These are phyloP conservation scores for Pseudochromis fuscus DNA, from an alignment of 2,797 vertebrate genomes.

Conservation along the genomic window DNA sequence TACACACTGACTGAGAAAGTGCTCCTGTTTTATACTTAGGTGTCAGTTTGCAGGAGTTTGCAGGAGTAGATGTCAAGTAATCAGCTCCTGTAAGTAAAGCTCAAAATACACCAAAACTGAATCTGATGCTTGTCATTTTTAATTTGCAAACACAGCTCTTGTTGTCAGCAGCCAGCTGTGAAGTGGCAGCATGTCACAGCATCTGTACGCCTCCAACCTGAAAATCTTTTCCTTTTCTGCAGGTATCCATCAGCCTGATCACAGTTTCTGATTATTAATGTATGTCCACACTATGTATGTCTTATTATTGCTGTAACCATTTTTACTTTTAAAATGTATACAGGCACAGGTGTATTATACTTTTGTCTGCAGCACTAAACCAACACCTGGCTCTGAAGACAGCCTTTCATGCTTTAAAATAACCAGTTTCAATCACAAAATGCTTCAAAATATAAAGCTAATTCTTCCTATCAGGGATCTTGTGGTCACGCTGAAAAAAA, in stretches of 20 bases:
- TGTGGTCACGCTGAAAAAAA: no score
- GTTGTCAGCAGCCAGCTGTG: slow-evolving; percentile 33
- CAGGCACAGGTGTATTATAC: no score
- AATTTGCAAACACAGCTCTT: slow-evolving; percentile 7
- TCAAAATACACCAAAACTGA: slow-evolving; percentile 14
- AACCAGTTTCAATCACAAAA: no score
- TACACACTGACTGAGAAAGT: neutral
- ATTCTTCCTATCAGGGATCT: no score
- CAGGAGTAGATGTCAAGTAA: slow-evolving; percentile 20
- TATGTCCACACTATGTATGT: neutral
- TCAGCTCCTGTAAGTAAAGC: slow-evolving; percentile 6
- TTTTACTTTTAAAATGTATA: no score
- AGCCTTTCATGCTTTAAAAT: no score
- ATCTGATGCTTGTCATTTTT: slow-evolving; percentile 22
- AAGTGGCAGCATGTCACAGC: slow-evolving; percentile 13
- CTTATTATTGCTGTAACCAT: neutral
- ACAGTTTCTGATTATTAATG: neutral
- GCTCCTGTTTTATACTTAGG: neutral
- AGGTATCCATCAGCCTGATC: neutral
- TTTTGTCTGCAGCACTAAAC: no score
- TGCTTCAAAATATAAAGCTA: no score
- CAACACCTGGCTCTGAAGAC: no score
- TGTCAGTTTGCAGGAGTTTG: slow-evolving; percentile 30
- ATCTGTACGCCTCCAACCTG: neutral
- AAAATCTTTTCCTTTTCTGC: neutral